Evolutionary conservation across 2,113 vertebrate genomes (phyloP).

Genomic region (Microcebus griseorufus): DNA sequence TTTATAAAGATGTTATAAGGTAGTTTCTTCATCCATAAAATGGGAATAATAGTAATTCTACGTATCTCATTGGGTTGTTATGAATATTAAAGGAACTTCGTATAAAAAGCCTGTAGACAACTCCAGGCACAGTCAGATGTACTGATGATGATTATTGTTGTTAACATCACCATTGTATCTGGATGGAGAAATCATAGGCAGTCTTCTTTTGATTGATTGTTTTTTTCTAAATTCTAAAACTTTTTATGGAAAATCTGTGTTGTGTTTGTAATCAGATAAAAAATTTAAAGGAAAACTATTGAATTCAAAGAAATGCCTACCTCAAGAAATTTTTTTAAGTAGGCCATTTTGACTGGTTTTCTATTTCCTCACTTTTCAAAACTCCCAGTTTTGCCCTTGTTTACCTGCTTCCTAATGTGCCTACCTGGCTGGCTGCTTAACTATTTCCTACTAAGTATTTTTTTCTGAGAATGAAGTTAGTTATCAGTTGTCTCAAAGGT

Average conservation of each 20-base stretch:
- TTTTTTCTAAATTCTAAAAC: conserved; percentile 13
- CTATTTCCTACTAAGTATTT: background rate
- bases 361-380: background rate
- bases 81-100: background rate
- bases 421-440: background rate
- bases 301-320: background rate
- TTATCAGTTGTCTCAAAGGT: background rate
- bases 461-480: background rate
- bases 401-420: background rate
- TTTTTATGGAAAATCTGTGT: background rate
- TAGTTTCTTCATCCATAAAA: background rate
- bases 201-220: background rate
- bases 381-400: background rate
- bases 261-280: background rate
- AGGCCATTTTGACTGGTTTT: background rate
- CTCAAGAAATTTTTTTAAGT: background rate
- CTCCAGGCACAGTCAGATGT: background rate
- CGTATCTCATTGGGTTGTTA: background rate
- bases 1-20: background rate
- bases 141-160: background rate
- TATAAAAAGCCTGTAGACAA: background rate
- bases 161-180: background rate
- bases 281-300: background rate
- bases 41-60: background rate
- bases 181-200: background rate